A percentile compares a stretch with the other conserved stretches of the same genome.
Evolutionary conservation across 2,113 vertebrate genomes (phyloP).

Genomic region (Cacatua alba): DNA sequence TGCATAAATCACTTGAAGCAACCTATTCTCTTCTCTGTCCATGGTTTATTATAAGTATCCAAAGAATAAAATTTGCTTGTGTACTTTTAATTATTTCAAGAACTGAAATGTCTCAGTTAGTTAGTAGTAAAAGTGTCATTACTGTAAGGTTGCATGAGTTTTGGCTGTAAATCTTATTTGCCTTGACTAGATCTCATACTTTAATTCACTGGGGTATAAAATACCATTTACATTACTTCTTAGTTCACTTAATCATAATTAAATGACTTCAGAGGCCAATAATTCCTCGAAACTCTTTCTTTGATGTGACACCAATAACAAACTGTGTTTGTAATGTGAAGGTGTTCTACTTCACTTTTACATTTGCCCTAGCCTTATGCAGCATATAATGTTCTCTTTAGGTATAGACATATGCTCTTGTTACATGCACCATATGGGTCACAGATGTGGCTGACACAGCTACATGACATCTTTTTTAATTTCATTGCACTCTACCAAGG

Average conservation of each 20-base stretch:
- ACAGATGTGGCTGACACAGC: constrained; percentile 76
- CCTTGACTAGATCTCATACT: constrained; percentile 76
- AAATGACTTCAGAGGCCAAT: constrained; percentile 78
- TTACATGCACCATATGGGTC: constrained; percentile 77
- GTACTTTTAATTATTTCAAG: constrained; percentile 77
- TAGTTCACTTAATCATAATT: constrained; percentile 82
- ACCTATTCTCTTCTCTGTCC: constrained; percentile 36
- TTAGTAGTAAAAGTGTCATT: constrained; percentile 75
- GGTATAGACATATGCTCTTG: constrained; percentile 72
- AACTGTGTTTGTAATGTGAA: constrained; percentile 71
- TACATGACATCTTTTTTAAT: constrained; percentile 73
- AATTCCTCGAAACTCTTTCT: constrained; percentile 72
- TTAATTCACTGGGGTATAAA: constrained; percentile 80
- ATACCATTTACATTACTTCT: constrained; percentile 76
- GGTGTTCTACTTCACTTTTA: constrained; percentile 66
- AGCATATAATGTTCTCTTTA: constrained; percentile 67
- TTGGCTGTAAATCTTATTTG: constrained; percentile 78
- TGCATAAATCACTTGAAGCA: constrained; percentile 39
- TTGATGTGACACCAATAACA: constrained; percentile 82
- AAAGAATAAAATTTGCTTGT: constrained; percentile 50
- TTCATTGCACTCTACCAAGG: constrained; percentile 50
- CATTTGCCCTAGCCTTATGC: constrained; percentile 58
- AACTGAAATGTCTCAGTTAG: constrained; percentile 58
- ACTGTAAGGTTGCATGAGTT: constrained; percentile 76
- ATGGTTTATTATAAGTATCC: constrained; percentile 39